Percentiles rank a stretch among this genome's conserved stretches.
Conservation (phyloP, 2,888 invertebrate genomes). For the Homarus gammarus region DNA sequence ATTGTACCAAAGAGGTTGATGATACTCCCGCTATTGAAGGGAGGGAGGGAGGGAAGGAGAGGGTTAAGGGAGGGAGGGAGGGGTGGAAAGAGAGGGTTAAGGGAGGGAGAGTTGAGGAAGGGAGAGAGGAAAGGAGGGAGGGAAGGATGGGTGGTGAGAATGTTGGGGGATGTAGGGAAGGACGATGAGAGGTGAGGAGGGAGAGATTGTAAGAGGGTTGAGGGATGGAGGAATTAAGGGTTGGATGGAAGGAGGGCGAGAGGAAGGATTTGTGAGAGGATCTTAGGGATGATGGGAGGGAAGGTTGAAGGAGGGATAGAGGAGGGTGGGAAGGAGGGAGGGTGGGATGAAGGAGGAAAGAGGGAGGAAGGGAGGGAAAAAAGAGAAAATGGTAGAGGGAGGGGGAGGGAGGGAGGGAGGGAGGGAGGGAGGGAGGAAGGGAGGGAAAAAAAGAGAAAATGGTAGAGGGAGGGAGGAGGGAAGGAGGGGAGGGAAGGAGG, state of each 20-base stretch:
- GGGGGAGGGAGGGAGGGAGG: not conserved
- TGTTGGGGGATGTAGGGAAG: not conserved
- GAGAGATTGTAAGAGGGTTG: no score
- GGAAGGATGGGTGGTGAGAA: not conserved
- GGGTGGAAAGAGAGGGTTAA: not conserved
- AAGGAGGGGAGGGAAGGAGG: not conserved
- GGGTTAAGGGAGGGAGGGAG: not conserved
- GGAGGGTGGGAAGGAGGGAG: not conserved
- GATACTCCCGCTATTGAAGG: conserved; percentile 53
- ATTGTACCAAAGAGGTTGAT: conserved; percentile 55
- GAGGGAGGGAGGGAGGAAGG: no score
- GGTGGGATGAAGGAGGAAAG: not conserved
- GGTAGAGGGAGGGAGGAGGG: not conserved
- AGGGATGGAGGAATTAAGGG: not conserved
- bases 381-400: not conserved
- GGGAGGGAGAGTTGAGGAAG: not conserved
- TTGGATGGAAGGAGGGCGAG: not conserved
- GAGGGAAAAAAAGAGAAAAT: not conserved
- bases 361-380: not conserved
- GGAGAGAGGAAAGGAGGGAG: not conserved
- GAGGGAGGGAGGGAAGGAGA: conserved; percentile 6
- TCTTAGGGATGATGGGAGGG: not conserved
- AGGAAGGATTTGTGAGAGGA: no score
- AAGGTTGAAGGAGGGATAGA: not conserved
- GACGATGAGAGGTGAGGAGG: not conserved